Evolutionary conservation across 2,888 invertebrate genomes (phyloP), one percentile per base, ranked within the genome.

Genomic region (Creontiades dilutus): DNA sequence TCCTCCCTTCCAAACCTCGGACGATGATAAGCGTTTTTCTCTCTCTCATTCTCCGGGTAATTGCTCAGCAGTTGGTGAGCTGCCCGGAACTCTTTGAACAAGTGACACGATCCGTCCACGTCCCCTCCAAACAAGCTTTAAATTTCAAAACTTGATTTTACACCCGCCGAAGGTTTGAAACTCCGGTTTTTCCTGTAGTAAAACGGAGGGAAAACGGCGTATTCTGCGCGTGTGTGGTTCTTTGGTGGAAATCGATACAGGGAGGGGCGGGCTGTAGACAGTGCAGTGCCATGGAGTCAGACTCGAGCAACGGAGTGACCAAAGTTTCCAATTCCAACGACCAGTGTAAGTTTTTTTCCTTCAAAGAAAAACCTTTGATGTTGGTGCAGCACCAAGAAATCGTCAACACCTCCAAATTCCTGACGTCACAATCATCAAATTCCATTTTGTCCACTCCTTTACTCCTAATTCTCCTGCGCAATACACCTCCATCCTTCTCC

Each of bases 271-370:
- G 13, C 11, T 82, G 37, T 37, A 81, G 78, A 48, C 87, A 87
- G 87, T 87, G 87, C 76, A 76, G 90, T 90, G 90, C 90, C 86
- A 90, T 90, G 90, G 90, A 90, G 76, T 80, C 90, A 19, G 90
- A 90, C 86, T 86, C 90, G 78, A 90, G 90, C 86, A 90, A 90
- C 86, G 90, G 90, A 47, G 82, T 82, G 28, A 80, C 86, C 85
- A 90, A 90, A 90, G 78, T 78, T 78, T 90, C 90, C 57, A 86
- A 90, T 86, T 75, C 89, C 11, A 57, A 52, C 86, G 37, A 86
- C 52, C 85, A 86, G 84, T 90, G 90, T 90, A 90, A 90, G 90
- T 90, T 46, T 46, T 78, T 14, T 57, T 57, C 7, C 7, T 37
- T 52, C 61, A n/a, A 68, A 68, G 7, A 68, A 68, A 68, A 68